Percentiles rank a stretch among this genome's conserved stretches.
Conservation (phyloP, 2,888 invertebrate genomes). For the Xestia c-nigrum region DNA sequence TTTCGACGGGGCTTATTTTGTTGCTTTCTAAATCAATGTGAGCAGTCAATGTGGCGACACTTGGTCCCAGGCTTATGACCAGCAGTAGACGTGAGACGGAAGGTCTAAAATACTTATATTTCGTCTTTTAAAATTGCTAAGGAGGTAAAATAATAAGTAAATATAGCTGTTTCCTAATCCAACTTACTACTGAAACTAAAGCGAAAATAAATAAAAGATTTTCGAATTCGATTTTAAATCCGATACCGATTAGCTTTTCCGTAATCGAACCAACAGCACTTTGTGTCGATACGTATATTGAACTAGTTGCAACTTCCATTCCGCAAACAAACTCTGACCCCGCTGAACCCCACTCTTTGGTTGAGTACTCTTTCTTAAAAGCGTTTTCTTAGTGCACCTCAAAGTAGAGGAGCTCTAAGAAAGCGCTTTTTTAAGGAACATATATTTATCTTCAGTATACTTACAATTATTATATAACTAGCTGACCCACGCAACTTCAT, state of each 20-base stretch:
- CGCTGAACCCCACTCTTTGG: background rate
- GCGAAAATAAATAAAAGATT: slow-evolving; percentile 7
- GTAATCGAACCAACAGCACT: slow-evolving; percentile 9
- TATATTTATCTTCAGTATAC: background rate
- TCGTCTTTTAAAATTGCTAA: background rate
- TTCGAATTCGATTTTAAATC: slow-evolving; percentile 1
- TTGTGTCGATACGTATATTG: background rate
- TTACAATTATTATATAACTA: too few species aligned
- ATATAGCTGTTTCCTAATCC: background rate
- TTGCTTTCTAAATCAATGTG: background rate
- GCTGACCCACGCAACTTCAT: too few species aligned
- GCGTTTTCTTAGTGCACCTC: background rate
- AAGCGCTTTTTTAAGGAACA: background rate
- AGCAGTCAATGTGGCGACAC: too few species aligned
- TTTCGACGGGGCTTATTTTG: too few species aligned
- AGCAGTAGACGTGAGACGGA: background rate
- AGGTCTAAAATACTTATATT: background rate
- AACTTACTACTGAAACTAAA: background rate
- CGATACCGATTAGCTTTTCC: slow-evolving; percentile 1
- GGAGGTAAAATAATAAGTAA: background rate
- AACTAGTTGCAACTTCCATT: background rate
- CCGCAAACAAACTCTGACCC: background rate
- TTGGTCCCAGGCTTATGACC: too few species aligned
- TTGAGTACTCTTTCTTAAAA: background rate
- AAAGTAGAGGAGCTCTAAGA: background rate